Percentiles rank a stretch among this genome's conserved stretches.
Conservation (phyloP, 1,140 invertebrate genomes). For the Protaetia brevitarsis region DNA sequence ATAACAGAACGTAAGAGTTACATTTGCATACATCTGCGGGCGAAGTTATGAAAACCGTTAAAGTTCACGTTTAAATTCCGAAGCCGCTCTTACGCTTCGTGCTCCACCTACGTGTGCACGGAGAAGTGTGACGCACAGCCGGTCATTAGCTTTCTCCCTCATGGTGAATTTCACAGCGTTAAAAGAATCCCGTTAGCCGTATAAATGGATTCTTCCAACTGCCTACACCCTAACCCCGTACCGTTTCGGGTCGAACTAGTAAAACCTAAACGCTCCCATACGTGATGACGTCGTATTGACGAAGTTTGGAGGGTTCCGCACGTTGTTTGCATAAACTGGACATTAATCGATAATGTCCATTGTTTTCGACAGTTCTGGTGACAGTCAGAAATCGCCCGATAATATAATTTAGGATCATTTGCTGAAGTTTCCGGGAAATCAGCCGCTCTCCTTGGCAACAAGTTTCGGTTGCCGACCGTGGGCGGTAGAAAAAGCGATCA, state of each 20-base stretch:
- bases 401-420: neutral
- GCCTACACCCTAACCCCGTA: neutral
- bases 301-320: neutral
- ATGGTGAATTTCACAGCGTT: neutral
- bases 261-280: neutral
- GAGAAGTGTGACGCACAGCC: neutral
- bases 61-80: neutral
- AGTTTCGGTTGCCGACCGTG: neutral
- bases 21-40: neutral
- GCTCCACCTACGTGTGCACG: neutral
- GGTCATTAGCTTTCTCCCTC: neutral
- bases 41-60: neutral
- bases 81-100: neutral
- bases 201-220: constrained; percentile 3
- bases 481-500: neutral
- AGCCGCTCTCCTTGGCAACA: neutral
- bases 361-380: neutral
- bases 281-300: neutral
- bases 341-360: neutral
- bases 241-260: neutral
- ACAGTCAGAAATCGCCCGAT: neutral
- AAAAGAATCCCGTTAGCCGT: constrained; percentile 11
- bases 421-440: neutral
- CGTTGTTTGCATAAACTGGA: constrained; percentile 11
- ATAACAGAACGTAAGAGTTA: too few species aligned